Evolutionary conservation across 2,113 vertebrate genomes (phyloP), one percentile per base, ranked within the genome.

Genomic region (Leptobrachium ailaonicum): DNA sequence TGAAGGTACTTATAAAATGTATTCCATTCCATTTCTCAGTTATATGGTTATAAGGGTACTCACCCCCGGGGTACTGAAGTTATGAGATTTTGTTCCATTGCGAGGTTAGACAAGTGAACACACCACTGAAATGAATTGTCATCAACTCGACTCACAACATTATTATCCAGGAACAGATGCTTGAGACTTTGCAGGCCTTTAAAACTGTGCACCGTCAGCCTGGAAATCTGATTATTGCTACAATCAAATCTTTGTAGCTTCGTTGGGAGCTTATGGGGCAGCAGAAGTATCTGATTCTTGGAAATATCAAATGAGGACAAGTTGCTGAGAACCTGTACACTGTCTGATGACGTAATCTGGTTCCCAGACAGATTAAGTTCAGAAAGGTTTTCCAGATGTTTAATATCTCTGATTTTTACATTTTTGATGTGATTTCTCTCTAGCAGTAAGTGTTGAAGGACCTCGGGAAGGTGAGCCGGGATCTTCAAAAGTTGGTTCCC

Each of bases 141-240:
- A 83, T 95, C 93, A 0, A 95, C 92, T 2, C 41, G 69, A 20
- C 79, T 89, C 32, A 95, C 91, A 2, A 83, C 58, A 0, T 95
- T 95, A 86, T 94, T 92, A 83, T 95, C 94, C 12, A 95, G 88
- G 83, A 95, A 94, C 58, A 96, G 87, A 81, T 95, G 95, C 76
- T 89, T 94, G 79, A 95, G 84, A 12, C 90, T 88, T 14, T 78
- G 86, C 13, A 95, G 88, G 62, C 91, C 91, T 75, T 91, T 86
- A 56, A 95, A 89, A 6, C 94, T 85, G 67, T 89, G 87, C 0
- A 44, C 86, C 53, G 88, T 93, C 42, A 96, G 88, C 77, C 82
- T 91, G 79, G 88, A 87, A 53, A 95, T 92, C 68, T 87, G 77
- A 53, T 96, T 95, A 69, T 91, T 88, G 82, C 93, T 92, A 81